These are phyloP conservation scores for Sebastes trivittatus DNA, from an alignment of 2,797 vertebrate species.

Conservation along the genomic window DNA sequence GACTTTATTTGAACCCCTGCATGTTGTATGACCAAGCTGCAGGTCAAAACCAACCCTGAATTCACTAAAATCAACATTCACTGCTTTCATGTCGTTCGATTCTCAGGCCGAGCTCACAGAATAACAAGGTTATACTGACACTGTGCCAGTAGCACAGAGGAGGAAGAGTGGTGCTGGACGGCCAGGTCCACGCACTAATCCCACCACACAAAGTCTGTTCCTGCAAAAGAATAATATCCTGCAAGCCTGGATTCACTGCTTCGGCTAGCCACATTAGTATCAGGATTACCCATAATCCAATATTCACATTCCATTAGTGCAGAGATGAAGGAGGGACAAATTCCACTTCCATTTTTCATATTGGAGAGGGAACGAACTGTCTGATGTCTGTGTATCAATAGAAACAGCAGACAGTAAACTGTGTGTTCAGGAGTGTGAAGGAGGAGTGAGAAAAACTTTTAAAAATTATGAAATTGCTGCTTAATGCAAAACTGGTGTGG, in stretches of 20 bases:
- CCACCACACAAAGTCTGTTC: constrained; percentile 77
- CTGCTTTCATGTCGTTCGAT: constrained; percentile 53
- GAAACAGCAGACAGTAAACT: background rate
- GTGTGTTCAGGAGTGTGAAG: background rate
- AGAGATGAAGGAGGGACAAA: constrained; percentile 63
- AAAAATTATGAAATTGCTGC: background rate
- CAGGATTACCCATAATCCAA: constrained; percentile 81
- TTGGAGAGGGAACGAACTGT: constrained; percentile 20
- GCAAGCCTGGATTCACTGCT: constrained; percentile 79
- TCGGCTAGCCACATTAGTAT: constrained; percentile 67
- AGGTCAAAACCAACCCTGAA: constrained; percentile 15
- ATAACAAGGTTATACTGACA: constrained; percentile 61
- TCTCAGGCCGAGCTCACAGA: constrained; percentile 56
- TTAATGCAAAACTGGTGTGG: background rate
- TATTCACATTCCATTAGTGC: constrained; percentile 86
- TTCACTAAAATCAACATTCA: constrained; percentile 32
- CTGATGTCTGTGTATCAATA: constrained; percentile 29
- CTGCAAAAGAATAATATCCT: constrained; percentile 82
- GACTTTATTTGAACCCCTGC: background rate
- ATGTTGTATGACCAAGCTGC: background rate
- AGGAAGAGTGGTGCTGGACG: constrained; percentile 59
- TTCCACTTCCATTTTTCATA: constrained; percentile 65
- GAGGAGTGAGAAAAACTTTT: background rate
- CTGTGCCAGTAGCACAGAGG: constrained; percentile 59
- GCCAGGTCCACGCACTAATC: constrained; percentile 74